Evolutionary conservation across 2,888 invertebrate genomes (phyloP), one percentile per base, ranked within the genome.

Genomic region (Aphidoletes aphidimyza): DNA sequence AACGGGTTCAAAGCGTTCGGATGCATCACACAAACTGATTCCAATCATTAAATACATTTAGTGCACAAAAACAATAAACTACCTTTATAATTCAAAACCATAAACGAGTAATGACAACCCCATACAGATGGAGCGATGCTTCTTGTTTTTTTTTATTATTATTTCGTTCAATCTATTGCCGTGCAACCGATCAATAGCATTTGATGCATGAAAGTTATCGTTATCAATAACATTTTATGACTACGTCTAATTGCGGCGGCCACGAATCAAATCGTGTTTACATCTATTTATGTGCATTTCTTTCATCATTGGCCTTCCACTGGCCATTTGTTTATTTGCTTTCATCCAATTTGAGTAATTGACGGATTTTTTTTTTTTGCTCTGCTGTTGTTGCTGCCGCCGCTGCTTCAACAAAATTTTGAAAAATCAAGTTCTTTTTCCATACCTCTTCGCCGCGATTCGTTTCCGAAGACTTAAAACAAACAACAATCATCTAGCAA

Each of bases 181-280:
- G n/a, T n/a, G 54, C 22, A 9, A 47, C 22, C 54, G 17, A 69
- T 69, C 69, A 30, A 69, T 69, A 30, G 17, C 69, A 30, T 30
- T 30, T 30, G 69, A 69, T 69, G 30, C 69, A 69, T 69, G 69
- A 69, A 26, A 30, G 69, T 69, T 69, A 69, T 69, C 69, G 30
- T 69, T 69, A 69, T 69, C 69, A 69, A 69, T 69, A 69, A 69
- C 69, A 69, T 30, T 69, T 69, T 69, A 69, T 69, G 69, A 69
- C 69, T 69, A 30, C 30, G 34, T 69, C 69, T 69, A 69, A 69
- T 69, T 30, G 69, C 34, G 2, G 26, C 26, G 30, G 5, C 22
- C 22, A 26, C 26, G 22, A 54, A 54, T n/a, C 34, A 69, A 54
- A n/a, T 11, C 47, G 17, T 47, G 54, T 54, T 54, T 54, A 14